phyloP scores from a whole-genome alignment of 1,140 invertebrate genomes.

The Hylyphantes graminicola region DNA sequence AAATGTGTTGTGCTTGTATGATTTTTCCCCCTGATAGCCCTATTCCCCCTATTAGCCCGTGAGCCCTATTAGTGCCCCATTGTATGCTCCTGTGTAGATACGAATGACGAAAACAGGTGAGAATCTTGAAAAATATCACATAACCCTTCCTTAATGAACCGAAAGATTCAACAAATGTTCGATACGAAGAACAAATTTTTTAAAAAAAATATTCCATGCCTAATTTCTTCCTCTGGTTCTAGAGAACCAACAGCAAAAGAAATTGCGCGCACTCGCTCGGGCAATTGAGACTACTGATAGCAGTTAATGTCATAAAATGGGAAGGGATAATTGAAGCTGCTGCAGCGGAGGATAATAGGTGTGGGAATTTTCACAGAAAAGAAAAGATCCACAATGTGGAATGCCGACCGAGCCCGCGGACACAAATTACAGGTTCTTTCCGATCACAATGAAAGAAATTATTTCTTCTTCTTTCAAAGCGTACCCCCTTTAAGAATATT shows the following conservation, averaged over 20 bases:
- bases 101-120: too few relatives aligned
- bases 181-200: not conserved
- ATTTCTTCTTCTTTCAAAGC: slow-evolving; percentile 10
- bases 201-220: not conserved
- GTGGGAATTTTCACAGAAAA: slow-evolving; percentile 49
- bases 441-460: slow-evolving; percentile 43
- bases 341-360: slow-evolving; percentile 27
- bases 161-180: not conserved
- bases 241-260: slow-evolving; percentile 4
- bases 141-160: too few relatives aligned
- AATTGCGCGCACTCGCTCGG: not conserved
- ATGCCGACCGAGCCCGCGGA: slow-evolving; percentile 38
- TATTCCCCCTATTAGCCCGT: too few relatives aligned
- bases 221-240: not conserved
- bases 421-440: slow-evolving; percentile 57
- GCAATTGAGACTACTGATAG: slow-evolving; percentile 43
- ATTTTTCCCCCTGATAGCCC: too few relatives aligned
- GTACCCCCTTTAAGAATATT: too few relatives aligned
- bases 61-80: too few relatives aligned
- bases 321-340: slow-evolving; percentile 46
- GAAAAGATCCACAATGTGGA: slow-evolving; percentile 41
- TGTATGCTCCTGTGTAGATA: too few relatives aligned
- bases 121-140: too few relatives aligned
- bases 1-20: too few relatives aligned
- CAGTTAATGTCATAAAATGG: slow-evolving; percentile 50